A percentile compares a stretch with the other conserved stretches of the same genome.
Evolutionary conservation across 2,113 vertebrate genomes (phyloP).

Genomic region (Grallaria varia): DNA sequence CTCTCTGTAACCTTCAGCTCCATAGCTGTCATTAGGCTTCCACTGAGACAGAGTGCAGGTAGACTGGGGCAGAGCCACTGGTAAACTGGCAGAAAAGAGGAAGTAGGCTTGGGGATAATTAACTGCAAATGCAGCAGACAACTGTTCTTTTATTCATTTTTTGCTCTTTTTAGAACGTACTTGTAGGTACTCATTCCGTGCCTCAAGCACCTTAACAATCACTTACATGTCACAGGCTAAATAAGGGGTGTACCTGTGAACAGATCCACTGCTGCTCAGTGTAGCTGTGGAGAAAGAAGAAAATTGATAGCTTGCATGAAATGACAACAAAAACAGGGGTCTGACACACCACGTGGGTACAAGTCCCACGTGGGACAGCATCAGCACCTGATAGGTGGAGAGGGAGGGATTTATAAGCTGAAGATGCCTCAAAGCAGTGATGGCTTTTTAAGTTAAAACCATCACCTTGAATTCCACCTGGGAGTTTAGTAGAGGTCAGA

Average conservation of each 20-base stretch:
- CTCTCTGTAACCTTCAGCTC: background rate
- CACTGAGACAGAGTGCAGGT: background rate
- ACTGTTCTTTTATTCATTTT: conserved; percentile 30
- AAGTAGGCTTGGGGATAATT: background rate
- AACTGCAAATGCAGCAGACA: background rate
- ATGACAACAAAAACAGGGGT: background rate
- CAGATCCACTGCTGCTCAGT: background rate
- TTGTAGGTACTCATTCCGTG: background rate
- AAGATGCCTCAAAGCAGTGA: background rate
- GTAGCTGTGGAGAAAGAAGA: background rate
- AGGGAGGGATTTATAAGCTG: background rate
- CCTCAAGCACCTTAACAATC: conserved; percentile 3
- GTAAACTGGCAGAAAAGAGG: background rate
- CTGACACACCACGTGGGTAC: background rate
- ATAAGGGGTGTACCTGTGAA: background rate
- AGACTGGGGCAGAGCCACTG: background rate
- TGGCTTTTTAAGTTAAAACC: background rate
- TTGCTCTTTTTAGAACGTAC: background rate
- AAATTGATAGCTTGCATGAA: background rate
- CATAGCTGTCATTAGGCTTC: background rate
- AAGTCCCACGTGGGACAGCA: background rate
- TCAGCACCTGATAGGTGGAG: background rate
- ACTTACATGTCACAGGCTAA: conserved; percentile 20
- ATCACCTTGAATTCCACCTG: conserved; percentile 11
- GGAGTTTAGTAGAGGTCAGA: background rate